Base-by-base conservation (phyloP, 2,888 invertebrate species). In the Tromatobia lineatoria region DNA sequence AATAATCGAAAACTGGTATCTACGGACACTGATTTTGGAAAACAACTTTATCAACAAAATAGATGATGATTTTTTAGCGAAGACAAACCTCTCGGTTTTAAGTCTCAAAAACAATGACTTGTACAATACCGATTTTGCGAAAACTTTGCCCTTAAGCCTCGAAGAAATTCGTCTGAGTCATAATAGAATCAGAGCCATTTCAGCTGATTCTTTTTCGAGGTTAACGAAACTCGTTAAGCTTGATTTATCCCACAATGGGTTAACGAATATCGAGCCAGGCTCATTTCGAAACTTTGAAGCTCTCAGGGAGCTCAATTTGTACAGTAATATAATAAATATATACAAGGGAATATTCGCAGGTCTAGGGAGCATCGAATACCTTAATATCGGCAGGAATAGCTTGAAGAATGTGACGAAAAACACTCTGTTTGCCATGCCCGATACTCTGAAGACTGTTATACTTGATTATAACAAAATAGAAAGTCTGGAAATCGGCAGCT, bases 401-500 rank as follows among this genome's bases (percentile, higher is more conserved):
- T 45, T 66, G 6, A 66, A 10, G 13, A 20, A 66, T 13, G 7
- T 66, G 2, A 66, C 66, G 23, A 45, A 23, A 11, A 23, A 66
- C 45, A 66, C 45, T 11, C 23, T 66, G 45, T 45, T 11, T 25
- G 66, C 23, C 20, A 45, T 66, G 66, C 66, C 66, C 23, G 66
- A 23, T 15, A 47, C 10, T 15, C 66, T 66, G 13, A 3, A 10
- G 23, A 64, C 66, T 6, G 66, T 45, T 47, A 23, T 66, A 66
- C 45, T 45, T 15, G 66, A 66, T 45, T 11, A 7, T 7, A 66
- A 66, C 13, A 15, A 15, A 1, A 66, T 66, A 10, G 15, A 66
- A 13, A 66, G 7, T 4, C 23, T 66, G 45, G 45, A 66, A 45
- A 11, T n/a, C 6, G 66, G 25, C 23, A 45, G 45, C 7, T 66